Percentiles rank a stretch among this genome's conserved stretches.
phyloP scores from a whole-genome alignment of 1,140 invertebrate species.

The Sarcophaga bullata region DNA sequence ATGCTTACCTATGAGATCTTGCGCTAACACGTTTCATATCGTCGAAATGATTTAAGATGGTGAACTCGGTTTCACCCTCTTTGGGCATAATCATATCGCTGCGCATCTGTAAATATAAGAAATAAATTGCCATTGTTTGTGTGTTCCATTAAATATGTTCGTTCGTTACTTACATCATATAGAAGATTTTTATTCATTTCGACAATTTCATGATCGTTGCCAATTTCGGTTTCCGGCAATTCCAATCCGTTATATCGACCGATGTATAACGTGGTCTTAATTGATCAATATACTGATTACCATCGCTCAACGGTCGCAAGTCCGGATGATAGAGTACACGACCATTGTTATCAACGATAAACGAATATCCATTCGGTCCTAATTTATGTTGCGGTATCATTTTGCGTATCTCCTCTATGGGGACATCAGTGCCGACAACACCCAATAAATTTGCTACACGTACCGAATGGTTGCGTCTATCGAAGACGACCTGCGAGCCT shows the following conservation, averaged over 20 bases:
- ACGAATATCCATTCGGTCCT: slow-evolving; percentile 96
- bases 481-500: too few species aligned
- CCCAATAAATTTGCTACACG: slow-evolving; percentile 86
- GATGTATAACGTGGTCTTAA: slow-evolving; percentile 92
- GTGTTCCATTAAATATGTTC: neutral
- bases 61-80: slow-evolving; percentile 83
- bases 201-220: slow-evolving; percentile 71
- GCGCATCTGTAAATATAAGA: slow-evolving; percentile 76
- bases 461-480: slow-evolving; percentile 89
- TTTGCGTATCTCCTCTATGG: slow-evolving; percentile 91
- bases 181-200: slow-evolving; percentile 69
- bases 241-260: slow-evolving; percentile 95
- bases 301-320: slow-evolving; percentile 79
- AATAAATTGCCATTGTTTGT: too few species aligned
- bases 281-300: slow-evolving; percentile 82
- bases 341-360: slow-evolving; percentile 97
- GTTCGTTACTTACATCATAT: slow-evolving; percentile 76
- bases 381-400: slow-evolving; percentile 93
- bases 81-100: slow-evolving; percentile 92
- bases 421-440: slow-evolving; percentile 93
- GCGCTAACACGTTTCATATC: slow-evolving; percentile 75
- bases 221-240: slow-evolving; percentile 80
- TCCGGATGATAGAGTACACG: slow-evolving; percentile 98
- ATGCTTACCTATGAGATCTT: slow-evolving; percentile 59
- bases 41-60: slow-evolving; percentile 88